Base-by-base conservation (phyloP, 2,888 invertebrate genomes). In the Pasiphila rectangulata region DNA sequence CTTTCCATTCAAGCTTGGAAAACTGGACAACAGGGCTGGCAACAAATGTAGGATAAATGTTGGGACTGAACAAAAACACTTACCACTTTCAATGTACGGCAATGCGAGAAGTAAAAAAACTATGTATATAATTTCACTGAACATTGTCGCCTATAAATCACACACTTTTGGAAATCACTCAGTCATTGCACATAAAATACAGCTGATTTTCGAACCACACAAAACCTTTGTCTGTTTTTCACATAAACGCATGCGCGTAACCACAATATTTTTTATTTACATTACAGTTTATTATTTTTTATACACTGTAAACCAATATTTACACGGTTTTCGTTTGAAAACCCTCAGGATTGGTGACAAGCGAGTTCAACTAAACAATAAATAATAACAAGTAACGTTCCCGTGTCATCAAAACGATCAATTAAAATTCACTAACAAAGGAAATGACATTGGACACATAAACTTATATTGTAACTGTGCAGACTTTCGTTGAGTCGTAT, bases 81-180 rank as follows among this genome's bases (percentile, higher is more conserved):
- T 74, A 93, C 93, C 93, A 85, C 92, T 93, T 85, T 92, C 92
- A 76, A 92, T 92, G 81, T 91, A 91, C 67, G 93, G 92, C 74
- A 92, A 90, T 75, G 92, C 90, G 73, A 92, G 89, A 75, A 93
- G 90, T 81, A 93, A 87, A 85, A 92, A 92, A 74, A 91, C 87
- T 82, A 91, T 90, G 84, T 92, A 92, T 90, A 90, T 90, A 88
- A 90, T 90, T 87, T 90, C 91, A 89, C 90, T 90, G 74, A 90
- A 90, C 91, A 91, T 91, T 89, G 90, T 90, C 75, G 79, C 80
- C 79, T 75, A 69, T 62, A 72, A 79, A 67, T 75, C 79, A 79
- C 79, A 79, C 85, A 79, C 77, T 84, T 82, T 79, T 77, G 24
- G 66, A 66, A 76, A 80, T 75, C 82, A 84, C 83, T 83, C 87